Base-by-base conservation (phyloP, 2,888 invertebrate genomes). In the Agrochola lota region DNA sequence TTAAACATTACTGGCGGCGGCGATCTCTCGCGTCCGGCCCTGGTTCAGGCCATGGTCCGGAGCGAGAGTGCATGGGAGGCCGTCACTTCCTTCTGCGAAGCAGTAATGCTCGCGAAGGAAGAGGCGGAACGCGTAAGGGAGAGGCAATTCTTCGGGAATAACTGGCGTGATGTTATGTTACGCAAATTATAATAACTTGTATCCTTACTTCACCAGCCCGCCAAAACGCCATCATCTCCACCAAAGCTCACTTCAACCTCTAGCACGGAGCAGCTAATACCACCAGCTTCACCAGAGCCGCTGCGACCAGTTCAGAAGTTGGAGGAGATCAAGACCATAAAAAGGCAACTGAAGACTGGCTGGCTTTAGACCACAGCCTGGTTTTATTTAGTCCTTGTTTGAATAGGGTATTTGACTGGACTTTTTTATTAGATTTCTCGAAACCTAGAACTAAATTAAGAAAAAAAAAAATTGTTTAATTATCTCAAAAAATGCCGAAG, bases 311-410 rank as follows among this genome's bases (percentile, higher is more conserved):
- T 87, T 1, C 94, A 96, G 88, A 96, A 96, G 84, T 92, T 97
- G 11, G 97, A 97, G 3, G 97, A 97, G 15, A 95, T 97, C 63
- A 97, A 95, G 78, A 97, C 97, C 1, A 96, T 97, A 83, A 97
- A 96, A 88, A 91, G 97, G 77, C 97, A 97, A 84, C 97, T 97
- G 0, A 97, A 97, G 91, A 97, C 97, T 74, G 97, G 97, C 23
- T 97, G 97, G 97, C 94, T 97, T 43, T 97, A 95, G 83, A 20
- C 6, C 6, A 76, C 69, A 77, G 26, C 12, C 35, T 35, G 8
- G 11, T 30, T 60, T 60, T 30, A 60, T 17, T 30, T 30, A 60
- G 30, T 30, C 17, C 30, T 60, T 30, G 60, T 60, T 60, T 17
- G 60, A 17, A 60, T 30, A 30, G 30, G 30, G 60, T 30, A 60